Conservation (phyloP, 2,113 vertebrate species). For the Pontoporia blainvillei region DNA sequence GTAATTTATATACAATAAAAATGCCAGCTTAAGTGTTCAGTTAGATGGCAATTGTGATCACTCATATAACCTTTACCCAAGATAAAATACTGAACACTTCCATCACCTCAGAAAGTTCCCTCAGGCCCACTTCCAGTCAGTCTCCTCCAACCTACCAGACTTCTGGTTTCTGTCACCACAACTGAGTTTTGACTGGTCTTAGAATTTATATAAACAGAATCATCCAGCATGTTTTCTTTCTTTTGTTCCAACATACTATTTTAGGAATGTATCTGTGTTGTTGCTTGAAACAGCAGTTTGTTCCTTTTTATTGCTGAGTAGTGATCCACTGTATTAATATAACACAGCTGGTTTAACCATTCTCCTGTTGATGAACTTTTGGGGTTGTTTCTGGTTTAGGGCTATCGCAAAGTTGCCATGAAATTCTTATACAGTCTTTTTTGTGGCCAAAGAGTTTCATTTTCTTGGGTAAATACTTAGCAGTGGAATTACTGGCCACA, state of each 20-base stretch:
- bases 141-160: background rate
- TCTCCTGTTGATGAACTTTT: background rate
- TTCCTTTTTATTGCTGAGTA: background rate
- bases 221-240: background rate
- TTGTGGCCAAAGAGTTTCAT: background rate
- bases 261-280: background rate
- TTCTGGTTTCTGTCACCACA: background rate
- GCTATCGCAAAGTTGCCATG: background rate
- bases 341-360: background rate
- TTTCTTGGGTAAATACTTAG: background rate
- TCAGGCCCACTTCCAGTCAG: background rate
- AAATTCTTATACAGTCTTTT: background rate
- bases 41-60: background rate
- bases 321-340: background rate
- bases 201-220: background rate
- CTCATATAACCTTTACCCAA: background rate
- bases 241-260: background rate
- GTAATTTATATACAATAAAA: slow-evolving; percentile 17
- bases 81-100: background rate
- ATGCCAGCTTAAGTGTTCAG: background rate
- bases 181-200: background rate
- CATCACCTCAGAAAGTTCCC: background rate
- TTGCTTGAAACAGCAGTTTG: background rate
- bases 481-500: background rate
- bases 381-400: background rate